phyloP scores from a whole-genome alignment of 2,888 invertebrate species.

The Sphaeridia pumilis region DNA sequence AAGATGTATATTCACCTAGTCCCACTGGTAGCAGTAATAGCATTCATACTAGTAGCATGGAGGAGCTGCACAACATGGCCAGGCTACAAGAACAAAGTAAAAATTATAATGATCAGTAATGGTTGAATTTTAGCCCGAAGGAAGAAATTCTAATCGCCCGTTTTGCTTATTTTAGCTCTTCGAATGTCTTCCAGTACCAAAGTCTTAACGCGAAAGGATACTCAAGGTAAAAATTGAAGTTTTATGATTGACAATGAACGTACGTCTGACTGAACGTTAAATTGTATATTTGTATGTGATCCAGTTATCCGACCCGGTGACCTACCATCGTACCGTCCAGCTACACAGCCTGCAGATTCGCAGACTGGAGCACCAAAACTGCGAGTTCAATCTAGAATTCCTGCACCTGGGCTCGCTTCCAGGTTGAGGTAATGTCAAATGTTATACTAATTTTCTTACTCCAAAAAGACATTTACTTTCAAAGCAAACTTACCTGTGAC shows the following conservation, averaged over 20 bases:
- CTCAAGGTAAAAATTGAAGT: constrained; percentile 11
- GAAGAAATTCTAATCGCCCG: neutral
- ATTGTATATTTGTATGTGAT: neutral
- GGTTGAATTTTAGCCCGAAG: neutral
- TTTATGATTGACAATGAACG: neutral
- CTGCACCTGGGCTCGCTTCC: constrained; percentile 14
- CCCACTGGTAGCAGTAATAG: constrained; percentile 16
- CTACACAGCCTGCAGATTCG: constrained; percentile 6
- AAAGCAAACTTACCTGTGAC: no score
- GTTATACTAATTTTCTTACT: no score
- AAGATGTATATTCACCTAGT: constrained; percentile 15
- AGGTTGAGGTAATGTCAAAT: no score
- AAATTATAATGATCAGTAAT: neutral
- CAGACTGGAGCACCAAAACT: constrained; percentile 12
- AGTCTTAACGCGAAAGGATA: constrained; percentile 15
- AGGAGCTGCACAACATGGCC: constrained; percentile 16
- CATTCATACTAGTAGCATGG: constrained; percentile 17
- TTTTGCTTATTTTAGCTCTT: constrained; percentile 7
- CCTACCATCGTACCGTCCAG: neutral
- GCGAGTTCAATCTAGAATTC: constrained; percentile 14
- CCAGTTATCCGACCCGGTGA: neutral
- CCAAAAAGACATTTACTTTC: no score
- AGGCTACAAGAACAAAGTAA: constrained; percentile 15
- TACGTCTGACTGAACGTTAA: neutral
- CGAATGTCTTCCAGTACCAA: constrained; percentile 15